These are phyloP conservation scores for Sycon ciliatum DNA, from an alignment of 37 sponge, comb jelly and placozoan species.

Conservation along the genomic window DNA sequence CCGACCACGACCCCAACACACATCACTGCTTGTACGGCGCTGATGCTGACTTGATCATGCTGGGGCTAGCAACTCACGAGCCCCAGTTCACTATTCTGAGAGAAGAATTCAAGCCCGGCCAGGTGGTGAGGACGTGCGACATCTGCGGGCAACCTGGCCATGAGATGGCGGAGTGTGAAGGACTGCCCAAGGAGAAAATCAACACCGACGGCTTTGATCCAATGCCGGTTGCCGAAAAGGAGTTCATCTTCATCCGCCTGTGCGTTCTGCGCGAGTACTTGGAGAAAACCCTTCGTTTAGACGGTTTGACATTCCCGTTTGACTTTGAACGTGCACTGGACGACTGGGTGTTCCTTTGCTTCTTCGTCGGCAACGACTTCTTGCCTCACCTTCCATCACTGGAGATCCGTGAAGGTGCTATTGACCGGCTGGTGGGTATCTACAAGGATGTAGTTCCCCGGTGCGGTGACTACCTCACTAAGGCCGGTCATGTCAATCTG, in stretches of 20 bases:
- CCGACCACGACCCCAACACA: slow-evolving; percentile 90
- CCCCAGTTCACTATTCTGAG: slow-evolving; percentile 96
- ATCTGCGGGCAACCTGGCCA: slow-evolving; percentile 89
- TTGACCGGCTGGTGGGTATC: slow-evolving; percentile 77
- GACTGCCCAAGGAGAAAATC: slow-evolving; percentile 61
- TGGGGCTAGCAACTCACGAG: slow-evolving; percentile 97
- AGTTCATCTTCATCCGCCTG: slow-evolving; percentile 88
- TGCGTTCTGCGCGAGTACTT: slow-evolving; percentile 86
- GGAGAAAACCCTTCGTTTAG: slow-evolving; percentile 72
- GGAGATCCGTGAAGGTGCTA: slow-evolving; percentile 95
- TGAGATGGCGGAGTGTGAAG: slow-evolving; percentile 77
- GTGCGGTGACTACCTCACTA: slow-evolving; percentile 71
- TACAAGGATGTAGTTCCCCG: slow-evolving; percentile 83
- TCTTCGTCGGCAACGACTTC: slow-evolving; percentile 99
- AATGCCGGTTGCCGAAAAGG: slow-evolving; percentile 46
- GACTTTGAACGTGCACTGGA: slow-evolving; percentile 87
- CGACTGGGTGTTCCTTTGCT: slow-evolving; percentile 99
- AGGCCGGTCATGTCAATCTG: slow-evolving; percentile 74
- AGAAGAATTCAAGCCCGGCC: slow-evolving; percentile 92
- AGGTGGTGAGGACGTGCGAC: slow-evolving; percentile 69
- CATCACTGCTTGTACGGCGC: slow-evolving; percentile 97
- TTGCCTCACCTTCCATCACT: slow-evolving; percentile 95
- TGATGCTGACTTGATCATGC: slow-evolving; percentile 97
- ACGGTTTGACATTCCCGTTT: slow-evolving; percentile 73
- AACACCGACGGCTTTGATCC: not conserved